Percentiles rank a stretch among this genome's conserved stretches.
phyloP scores from a whole-genome alignment of 2,797 vertebrate genomes.

The Pteropus rufus region DNA sequence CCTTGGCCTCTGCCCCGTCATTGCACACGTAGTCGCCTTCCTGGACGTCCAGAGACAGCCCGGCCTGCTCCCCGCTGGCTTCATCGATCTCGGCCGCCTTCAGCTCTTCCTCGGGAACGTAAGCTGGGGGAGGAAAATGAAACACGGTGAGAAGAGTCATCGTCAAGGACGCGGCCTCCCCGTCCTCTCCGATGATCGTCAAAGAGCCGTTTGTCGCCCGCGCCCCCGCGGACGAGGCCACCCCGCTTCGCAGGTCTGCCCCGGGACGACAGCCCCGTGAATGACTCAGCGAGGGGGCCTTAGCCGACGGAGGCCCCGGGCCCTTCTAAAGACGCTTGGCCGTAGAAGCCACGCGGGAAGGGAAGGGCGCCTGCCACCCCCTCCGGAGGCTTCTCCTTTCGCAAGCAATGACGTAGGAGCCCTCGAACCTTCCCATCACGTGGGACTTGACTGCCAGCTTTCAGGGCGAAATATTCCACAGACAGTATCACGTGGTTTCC shows the following conservation, averaged over 20 bases:
- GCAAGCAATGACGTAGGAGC: rapidly evolving
- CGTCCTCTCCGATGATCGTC: not conserved
- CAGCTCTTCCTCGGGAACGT: slow-evolving; percentile 96
- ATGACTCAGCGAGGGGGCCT: too few species aligned
- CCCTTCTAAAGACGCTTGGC: not conserved
- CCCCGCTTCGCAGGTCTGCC: not conserved
- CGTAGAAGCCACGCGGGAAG: rapidly evolving
- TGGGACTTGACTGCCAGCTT: not conserved
- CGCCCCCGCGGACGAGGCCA: not conserved
- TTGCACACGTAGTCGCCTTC: slow-evolving; percentile 93
- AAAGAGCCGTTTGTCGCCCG: not conserved
- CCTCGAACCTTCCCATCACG: not conserved
- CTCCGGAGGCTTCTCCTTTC: not conserved
- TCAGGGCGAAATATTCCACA: not conserved
- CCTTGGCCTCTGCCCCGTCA: slow-evolving; percentile 90
- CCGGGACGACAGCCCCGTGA: too few species aligned
- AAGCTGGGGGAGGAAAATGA: slow-evolving; percentile 89
- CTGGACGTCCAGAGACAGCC: slow-evolving; percentile 91
- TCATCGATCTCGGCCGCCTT: slow-evolving; percentile 92
- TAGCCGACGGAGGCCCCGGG: rapidly evolving
- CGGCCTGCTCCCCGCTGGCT: slow-evolving; percentile 90
- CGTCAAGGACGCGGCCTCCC: slow-evolving; percentile 46
- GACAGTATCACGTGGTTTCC: not conserved
- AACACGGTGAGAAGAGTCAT: slow-evolving; percentile 67
- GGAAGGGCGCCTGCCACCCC: rapidly evolving